A percentile compares a stretch with the other conserved stretches of the same genome.
Evolutionary conservation across 2,888 invertebrate species (phyloP).

Genomic region (Petrolisthes cinctipes): DNA sequence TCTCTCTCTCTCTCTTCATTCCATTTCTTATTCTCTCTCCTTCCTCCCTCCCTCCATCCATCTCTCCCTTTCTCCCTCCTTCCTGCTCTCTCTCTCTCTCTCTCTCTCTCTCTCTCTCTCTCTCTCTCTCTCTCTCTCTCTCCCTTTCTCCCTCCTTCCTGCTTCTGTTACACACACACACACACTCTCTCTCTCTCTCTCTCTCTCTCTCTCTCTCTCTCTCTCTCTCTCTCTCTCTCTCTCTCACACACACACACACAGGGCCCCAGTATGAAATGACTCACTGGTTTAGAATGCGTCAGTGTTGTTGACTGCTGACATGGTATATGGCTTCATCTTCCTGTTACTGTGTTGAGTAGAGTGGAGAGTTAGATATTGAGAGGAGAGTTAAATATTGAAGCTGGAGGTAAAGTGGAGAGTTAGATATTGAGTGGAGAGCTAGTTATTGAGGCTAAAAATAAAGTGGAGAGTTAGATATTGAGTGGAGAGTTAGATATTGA

Average conservation of each 20-base stretch:
- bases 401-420: too few relatives aligned
- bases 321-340: too few relatives aligned
- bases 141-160: not conserved
- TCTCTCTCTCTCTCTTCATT: not conserved
- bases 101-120: not conserved
- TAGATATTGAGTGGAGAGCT: too few relatives aligned
- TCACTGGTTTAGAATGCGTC: too few relatives aligned
- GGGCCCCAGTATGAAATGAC: not conserved
- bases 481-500: too few relatives aligned
- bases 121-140: not conserved
- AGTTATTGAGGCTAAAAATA: too few relatives aligned
- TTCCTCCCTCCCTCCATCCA: not conserved
- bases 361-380: too few relatives aligned
- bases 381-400: too few relatives aligned
- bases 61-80: not conserved
- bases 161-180: not conserved
- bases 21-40: not conserved
- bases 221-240: conserved; percentile 30
- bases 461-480: too few relatives aligned
- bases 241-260: not conserved
- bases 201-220: conserved; percentile 23
- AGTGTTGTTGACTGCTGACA: too few relatives aligned
- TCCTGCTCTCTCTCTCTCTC: not conserved
- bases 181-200: not conserved
- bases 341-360: too few relatives aligned